A percentile compares a stretch with the other conserved stretches of the same genome.
These are phyloP conservation scores for Excalfactoria chinensis DNA, from an alignment of 2,113 vertebrate genomes.

Conservation along the genomic window DNA sequence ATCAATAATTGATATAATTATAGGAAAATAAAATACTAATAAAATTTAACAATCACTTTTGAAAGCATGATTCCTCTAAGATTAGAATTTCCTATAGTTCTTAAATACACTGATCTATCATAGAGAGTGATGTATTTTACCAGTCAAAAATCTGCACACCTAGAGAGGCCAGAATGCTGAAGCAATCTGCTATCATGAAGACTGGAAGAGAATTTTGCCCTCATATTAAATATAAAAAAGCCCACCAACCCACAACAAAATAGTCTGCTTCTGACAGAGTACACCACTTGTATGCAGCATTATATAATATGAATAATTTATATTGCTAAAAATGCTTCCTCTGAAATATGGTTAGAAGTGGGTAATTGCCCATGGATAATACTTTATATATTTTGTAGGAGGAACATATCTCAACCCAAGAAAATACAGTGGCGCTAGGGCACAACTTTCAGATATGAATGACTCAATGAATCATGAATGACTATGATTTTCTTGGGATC, in stretches of 20 bases:
- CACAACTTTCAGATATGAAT: slow-evolving; percentile 75
- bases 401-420: slow-evolving; percentile 70
- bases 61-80: slow-evolving; percentile 12
- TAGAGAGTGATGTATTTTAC: background rate
- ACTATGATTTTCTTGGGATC: slow-evolving; percentile 68
- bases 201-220: slow-evolving; percentile 22
- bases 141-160: background rate
- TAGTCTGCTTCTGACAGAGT: slow-evolving; percentile 56
- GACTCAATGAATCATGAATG: slow-evolving; percentile 78
- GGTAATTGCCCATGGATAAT: slow-evolving; percentile 79
- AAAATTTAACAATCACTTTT: background rate
- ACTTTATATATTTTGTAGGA: slow-evolving; percentile 77
- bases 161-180: background rate
- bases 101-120: slow-evolving; percentile 33
- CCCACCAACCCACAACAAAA: background rate
- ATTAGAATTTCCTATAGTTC: slow-evolving; percentile 2
- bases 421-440: slow-evolving; percentile 52
- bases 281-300: slow-evolving; percentile 58
- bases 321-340: slow-evolving; percentile 68
- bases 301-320: slow-evolving; percentile 78
- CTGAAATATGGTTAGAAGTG: slow-evolving; percentile 69
- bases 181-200: background rate
- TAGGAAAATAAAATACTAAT: background rate
- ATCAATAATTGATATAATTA: slow-evolving; percentile 30
- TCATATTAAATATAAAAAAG: background rate